phyloP scores from a whole-genome alignment of 2,888 invertebrate genomes.

The Nesidiocoris tenuis region DNA sequence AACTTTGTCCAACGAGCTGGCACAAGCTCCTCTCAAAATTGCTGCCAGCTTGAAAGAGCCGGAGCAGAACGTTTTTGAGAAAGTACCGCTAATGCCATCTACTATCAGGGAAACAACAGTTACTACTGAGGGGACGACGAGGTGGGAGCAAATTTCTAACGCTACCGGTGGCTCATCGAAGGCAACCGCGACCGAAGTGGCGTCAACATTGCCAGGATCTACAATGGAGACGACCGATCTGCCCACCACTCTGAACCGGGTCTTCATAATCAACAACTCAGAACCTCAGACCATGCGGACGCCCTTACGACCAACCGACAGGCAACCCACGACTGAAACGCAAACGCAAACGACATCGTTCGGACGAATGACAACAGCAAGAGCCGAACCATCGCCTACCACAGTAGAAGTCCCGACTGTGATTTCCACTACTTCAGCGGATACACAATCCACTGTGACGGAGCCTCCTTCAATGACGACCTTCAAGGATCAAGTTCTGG shows the following conservation, averaged over 20 bases:
- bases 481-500: slow-evolving; percentile 47
- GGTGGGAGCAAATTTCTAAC: slow-evolving; percentile 19
- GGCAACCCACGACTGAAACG: slow-evolving; percentile 7
- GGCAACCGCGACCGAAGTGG: not conserved
- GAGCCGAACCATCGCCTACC: slow-evolving; percentile 7
- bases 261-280: slow-evolving; percentile 35
- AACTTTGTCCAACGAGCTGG: slow-evolving; percentile 19
- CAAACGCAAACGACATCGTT: not conserved
- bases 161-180: not conserved
- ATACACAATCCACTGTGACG: slow-evolving; percentile 20
- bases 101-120: not conserved
- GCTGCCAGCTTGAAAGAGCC: slow-evolving; percentile 22
- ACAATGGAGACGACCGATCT: slow-evolving; percentile 17
- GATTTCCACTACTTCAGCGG: slow-evolving; percentile 21
- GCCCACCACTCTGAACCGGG: slow-evolving; percentile 22
- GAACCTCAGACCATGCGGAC: slow-evolving; percentile 34
- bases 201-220: slow-evolving; percentile 1
- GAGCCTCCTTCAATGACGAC: slow-evolving; percentile 39
- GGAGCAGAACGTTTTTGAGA: slow-evolving; percentile 23
- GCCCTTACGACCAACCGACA: not conserved
- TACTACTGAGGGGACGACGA: slow-evolving; percentile 20
- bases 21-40: slow-evolving; percentile 20
- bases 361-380: not conserved
- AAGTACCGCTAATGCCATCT: not conserved
- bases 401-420: slow-evolving; percentile 8